A percentile compares a stretch with the other conserved stretches of the same genome.
phyloP scores from a whole-genome alignment of 35 echinoderm and acorn worm species.

The Heliocidaris tuberculata region DNA sequence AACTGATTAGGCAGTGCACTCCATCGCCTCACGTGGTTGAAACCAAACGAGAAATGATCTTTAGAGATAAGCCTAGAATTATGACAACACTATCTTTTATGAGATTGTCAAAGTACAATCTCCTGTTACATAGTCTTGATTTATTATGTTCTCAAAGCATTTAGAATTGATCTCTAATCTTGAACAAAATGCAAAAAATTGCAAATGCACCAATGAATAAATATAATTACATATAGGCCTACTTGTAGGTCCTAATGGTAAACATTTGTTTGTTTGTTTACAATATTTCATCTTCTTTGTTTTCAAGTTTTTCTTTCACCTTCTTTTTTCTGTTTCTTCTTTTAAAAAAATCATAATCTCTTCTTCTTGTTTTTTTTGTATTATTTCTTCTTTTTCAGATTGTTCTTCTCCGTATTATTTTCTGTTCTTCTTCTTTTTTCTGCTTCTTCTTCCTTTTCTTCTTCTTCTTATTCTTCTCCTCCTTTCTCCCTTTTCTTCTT shows the following conservation, averaged over 20 bases:
- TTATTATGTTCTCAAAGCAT: no score
- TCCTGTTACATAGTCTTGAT: no score
- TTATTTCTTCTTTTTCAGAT: neutral
- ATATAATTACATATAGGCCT: no score
- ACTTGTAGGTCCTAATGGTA: no score
- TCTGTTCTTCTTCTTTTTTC: neutral
- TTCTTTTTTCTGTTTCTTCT: no score
- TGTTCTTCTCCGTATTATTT: neutral
- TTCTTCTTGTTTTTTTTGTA: neutral
- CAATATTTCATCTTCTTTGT: neutral
- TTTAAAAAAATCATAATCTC: no score
- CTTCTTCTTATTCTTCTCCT: neutral
- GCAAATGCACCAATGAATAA: no score
- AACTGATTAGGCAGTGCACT: neutral
- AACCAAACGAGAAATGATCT: neutral
- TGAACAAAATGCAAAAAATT: no score
- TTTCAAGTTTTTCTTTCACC: neutral
- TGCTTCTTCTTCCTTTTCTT: neutral
- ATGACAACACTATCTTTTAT: no score
- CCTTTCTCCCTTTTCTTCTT: neutral
- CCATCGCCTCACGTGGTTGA: neutral
- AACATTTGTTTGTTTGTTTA: neutral
- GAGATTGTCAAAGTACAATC: no score
- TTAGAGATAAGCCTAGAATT: no score
- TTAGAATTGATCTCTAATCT: no score